Base-by-base conservation (phyloP, 2,113 vertebrate genomes). In the Probosciger aterrimus region DNA sequence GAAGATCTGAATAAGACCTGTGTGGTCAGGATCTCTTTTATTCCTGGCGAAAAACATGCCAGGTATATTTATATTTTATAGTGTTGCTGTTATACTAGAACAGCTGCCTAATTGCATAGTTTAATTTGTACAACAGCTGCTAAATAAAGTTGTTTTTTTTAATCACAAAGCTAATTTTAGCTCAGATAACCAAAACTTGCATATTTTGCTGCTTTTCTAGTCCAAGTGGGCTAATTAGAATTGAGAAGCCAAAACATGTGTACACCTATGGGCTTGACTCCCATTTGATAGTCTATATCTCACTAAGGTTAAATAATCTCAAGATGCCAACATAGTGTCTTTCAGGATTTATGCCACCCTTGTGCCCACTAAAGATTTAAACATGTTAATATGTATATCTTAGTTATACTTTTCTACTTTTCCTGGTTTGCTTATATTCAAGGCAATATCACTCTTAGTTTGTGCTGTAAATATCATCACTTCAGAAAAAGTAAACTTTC, bases 21-120 rank as follows among this genome's bases (percentile, higher is more conserved):
- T 63, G 44, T 67, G 49, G 10, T 65, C 71, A 69, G 9, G 6
- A 96, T 18, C 8, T 47, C 24, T 81, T 92, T 73, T 41, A 74
- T 43, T 91, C 44, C 44, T 87, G 30, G 85, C 46, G 57, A 87
- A 93, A 93, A 94, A 75, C 37, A 59, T 85, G 20, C 20, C 62
- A 93, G 39, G 44, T 92, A 76, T 69, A 14, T 87, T 91, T 92
- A 63, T 73, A 64, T 90, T 95, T 89, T 86, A 57, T 46, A 35
- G 16, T 57, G 25, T 41, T 79, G 49, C 39, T 89, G 31, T 79
- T 77, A 41, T 57, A 63, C 22, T 64, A 37, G 44, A 92, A 90
- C 88, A 95, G 43, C 71, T 89, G 41, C 65, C 47, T 90, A 94
- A 92, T 55, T 90, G 43, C 16, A 37, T 65, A 52, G 17, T 7